These are phyloP conservation scores for Vulpes lagopus DNA, from an alignment of 2,113 vertebrate genomes.

Conservation along the genomic window DNA sequence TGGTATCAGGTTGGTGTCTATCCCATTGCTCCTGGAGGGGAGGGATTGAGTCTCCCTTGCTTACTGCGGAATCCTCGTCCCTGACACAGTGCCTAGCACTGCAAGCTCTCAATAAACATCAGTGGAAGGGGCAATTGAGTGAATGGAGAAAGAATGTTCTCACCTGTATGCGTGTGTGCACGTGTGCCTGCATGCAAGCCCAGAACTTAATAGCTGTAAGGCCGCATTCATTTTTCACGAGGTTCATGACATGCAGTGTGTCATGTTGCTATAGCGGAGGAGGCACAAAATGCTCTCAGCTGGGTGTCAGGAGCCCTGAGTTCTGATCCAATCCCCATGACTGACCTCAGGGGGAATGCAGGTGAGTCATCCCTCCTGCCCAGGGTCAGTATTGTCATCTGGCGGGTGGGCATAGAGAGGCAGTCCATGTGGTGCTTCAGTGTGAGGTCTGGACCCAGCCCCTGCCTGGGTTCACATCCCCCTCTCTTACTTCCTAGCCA, in stretches of 20 bases:
- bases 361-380: not conserved
- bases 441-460: not conserved
- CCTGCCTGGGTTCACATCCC: not conserved
- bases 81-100: not conserved
- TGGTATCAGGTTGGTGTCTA: not conserved
- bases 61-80: not conserved
- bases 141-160: not conserved
- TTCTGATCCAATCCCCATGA: not conserved
- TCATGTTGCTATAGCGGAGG: not conserved
- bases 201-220: not conserved
- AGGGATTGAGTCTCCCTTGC: not conserved
- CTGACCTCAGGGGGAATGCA: not conserved
- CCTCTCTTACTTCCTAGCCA: not conserved
- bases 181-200: rapidly evolving
- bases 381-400: not conserved
- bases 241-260: not conserved
- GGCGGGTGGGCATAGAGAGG: not conserved
- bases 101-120: not conserved
- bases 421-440: rapidly evolving
- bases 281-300: not conserved
- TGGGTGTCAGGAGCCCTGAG: not conserved
- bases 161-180: not conserved
- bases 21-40: not conserved
- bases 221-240: not conserved
- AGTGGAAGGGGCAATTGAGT: not conserved